Percentiles rank a stretch among this genome's conserved stretches.
These are phyloP conservation scores for Dolichopus griseipennis DNA, from an alignment of 2,888 invertebrate genomes.

Conservation along the genomic window DNA sequence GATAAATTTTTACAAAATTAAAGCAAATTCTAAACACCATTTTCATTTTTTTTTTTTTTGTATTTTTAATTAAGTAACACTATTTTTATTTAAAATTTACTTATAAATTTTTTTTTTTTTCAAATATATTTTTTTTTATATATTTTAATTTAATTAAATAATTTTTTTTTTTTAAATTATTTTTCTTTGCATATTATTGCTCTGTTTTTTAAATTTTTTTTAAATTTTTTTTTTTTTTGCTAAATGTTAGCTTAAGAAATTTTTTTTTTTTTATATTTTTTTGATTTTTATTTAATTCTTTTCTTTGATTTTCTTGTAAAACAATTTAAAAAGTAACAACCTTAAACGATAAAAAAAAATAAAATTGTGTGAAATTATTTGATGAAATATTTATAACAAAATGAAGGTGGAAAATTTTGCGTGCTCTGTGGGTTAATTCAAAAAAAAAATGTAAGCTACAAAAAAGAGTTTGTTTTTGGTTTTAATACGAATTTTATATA, in stretches of 20 bases:
- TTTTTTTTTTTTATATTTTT: slow-evolving; percentile 9
- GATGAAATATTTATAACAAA: slow-evolving; percentile 24
- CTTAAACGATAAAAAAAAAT: too few species aligned
- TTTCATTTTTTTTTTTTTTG: slow-evolving; percentile 18
- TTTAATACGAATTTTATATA: not conserved
- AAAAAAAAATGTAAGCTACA: not conserved
- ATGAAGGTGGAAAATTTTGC: slow-evolving; percentile 25
- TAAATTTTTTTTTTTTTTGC: slow-evolving; percentile 20
- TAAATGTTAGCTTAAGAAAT: slow-evolving; percentile 18
- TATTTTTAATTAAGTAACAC: slow-evolving; percentile 12
- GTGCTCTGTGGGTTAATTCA: not conserved
- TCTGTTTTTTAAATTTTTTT: slow-evolving; percentile 21
- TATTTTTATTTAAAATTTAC: slow-evolving; percentile 14
- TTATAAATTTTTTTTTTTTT: slow-evolving; percentile 20
- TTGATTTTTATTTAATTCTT: slow-evolving; percentile 9
- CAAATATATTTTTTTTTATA: slow-evolving; percentile 15
- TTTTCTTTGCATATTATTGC: slow-evolving; percentile 28
- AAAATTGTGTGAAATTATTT: slow-evolving; percentile 12
- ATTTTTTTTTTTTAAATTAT: slow-evolving; percentile 27
- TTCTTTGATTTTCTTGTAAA: slow-evolving; percentile 11
- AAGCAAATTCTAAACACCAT: slow-evolving; percentile 20
- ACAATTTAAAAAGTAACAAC: too few species aligned
- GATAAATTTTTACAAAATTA: not conserved
- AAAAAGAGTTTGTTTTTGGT: not conserved
- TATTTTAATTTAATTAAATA: slow-evolving; percentile 23